phyloP scores from a whole-genome alignment of 2,888 invertebrate species.

The Zygothrica quintamaculata region DNA sequence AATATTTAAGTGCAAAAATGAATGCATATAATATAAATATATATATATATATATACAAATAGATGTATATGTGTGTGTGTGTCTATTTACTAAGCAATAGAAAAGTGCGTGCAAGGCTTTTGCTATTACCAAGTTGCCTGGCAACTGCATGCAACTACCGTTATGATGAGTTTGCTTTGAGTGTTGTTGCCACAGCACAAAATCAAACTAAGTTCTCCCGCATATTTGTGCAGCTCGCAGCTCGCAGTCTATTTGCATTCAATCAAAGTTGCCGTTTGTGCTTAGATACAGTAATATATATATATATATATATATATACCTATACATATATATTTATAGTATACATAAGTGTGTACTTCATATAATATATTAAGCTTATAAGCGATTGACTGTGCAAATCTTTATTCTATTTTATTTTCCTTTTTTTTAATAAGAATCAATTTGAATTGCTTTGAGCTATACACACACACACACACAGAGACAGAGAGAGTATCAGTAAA shows the following conservation, averaged over 20 bases:
- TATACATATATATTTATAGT: not conserved
- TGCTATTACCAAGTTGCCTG: constrained; percentile 47
- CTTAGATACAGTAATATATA: constrained; percentile 21
- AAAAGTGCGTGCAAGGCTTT: constrained; percentile 25
- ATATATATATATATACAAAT: constrained; percentile 66
- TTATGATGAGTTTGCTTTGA: constrained; percentile 46
- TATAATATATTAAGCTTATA: constrained; percentile 15
- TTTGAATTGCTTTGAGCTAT: constrained; percentile 2
- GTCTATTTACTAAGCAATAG: constrained; percentile 73
- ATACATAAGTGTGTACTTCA: not conserved
- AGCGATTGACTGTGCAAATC: constrained; percentile 30
- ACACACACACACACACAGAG: not conserved
- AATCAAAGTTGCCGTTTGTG: constrained; percentile 51
- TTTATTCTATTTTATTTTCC: not conserved
- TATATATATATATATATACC: constrained; percentile 5
- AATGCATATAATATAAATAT: not conserved
- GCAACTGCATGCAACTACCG: constrained; percentile 31
- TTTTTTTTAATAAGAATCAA: not conserved
- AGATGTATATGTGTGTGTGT: constrained; percentile 54
- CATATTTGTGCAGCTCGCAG: not conserved
- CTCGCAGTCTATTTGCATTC: constrained; percentile 48
- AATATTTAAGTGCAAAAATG: constrained; percentile 59
- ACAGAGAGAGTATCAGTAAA: no score
- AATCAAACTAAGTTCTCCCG: constrained; percentile 3
- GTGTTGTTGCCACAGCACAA: constrained; percentile 19